Conservation (phyloP, 2,113 vertebrate species). For the Neogale vison region DNA sequence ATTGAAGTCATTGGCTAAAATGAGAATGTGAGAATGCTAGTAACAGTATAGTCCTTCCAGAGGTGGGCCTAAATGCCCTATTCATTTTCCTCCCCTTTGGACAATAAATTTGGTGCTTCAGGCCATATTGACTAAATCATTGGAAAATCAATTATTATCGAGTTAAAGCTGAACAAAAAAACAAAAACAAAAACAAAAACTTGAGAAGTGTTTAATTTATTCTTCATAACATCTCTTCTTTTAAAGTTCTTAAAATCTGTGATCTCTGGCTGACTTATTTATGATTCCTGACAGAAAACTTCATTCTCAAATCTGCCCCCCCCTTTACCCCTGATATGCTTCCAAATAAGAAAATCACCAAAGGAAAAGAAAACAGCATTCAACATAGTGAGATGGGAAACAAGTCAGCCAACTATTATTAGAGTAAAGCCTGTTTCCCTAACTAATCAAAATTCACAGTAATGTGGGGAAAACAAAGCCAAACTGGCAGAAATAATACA, state of each 20-base stretch:
- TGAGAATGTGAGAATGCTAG: not conserved
- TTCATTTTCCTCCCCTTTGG: not conserved
- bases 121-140: constrained; percentile 50
- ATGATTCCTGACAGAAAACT: constrained; percentile 45
- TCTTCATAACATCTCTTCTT: not conserved
- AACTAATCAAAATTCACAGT: constrained; percentile 59
- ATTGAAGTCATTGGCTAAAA: not conserved
- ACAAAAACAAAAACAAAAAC: not conserved
- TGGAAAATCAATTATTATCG: constrained; percentile 69
- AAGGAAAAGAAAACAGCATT: not conserved
- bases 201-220: constrained; percentile 56
- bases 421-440: constrained; percentile 5
- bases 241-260: constrained; percentile 38
- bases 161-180: not conserved
- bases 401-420: not conserved
- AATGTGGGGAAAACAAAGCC: constrained; percentile 21
- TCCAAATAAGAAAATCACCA: constrained; percentile 63
- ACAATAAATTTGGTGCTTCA: constrained; percentile 34
- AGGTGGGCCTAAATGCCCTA: not conserved
- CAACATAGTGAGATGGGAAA: not conserved
- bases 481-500: constrained; percentile 46
- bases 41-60: not conserved
- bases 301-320: not conserved
- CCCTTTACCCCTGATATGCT: not conserved
- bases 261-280: constrained; percentile 23